Base-by-base conservation (phyloP, 2,113 vertebrate species). In the Mus musculus region DNA sequence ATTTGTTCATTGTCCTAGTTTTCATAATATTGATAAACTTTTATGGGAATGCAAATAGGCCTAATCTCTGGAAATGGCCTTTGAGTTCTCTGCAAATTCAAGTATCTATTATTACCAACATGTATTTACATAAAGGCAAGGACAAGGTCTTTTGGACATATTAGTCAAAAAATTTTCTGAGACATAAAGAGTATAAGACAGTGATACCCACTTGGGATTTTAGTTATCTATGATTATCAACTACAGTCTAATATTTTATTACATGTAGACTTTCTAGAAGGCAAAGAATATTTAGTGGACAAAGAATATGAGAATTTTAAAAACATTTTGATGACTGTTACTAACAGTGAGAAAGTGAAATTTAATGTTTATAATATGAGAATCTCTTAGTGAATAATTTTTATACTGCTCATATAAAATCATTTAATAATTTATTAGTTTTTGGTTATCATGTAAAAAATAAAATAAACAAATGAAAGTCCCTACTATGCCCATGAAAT, bases 331-430 rank as follows among this genome's bases (percentile, higher is more conserved):
- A 72, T 94, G 24, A 76, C 14, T 76, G 72, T 46, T 94, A 90
- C 28, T 49, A 96, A 96, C 93, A 95, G 56, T 77, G 63, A 59
- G 46, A 94, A 97, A 93, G 30, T 84, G 14, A 24, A 88, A 14
- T 75, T 91, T 94, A 95, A 95, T 96, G 91, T 91, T 95, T 87
- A 88, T 69, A 94, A 89, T 59, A 87, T 87, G 54, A 95, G 63
- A 91, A 96, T 87, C 65, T 82, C 26, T 91, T 56, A 88, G 46
- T 54, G 49, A 95, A 61, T 91, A 30, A 76, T 86, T 94, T 95
- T 93, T 92, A 95, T 93, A 88, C 36, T 54, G 94, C 42, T 84
- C 73, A 52, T 7, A 72, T 61, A 93, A 87, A 96, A 95, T 69
- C 80, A 86, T 72, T 95, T 96, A 95, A 91, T 2, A 63, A 20